Evolutionary conservation across 2,888 invertebrate species (phyloP).

Genomic region (Mimumesa dahlbomi): DNA sequence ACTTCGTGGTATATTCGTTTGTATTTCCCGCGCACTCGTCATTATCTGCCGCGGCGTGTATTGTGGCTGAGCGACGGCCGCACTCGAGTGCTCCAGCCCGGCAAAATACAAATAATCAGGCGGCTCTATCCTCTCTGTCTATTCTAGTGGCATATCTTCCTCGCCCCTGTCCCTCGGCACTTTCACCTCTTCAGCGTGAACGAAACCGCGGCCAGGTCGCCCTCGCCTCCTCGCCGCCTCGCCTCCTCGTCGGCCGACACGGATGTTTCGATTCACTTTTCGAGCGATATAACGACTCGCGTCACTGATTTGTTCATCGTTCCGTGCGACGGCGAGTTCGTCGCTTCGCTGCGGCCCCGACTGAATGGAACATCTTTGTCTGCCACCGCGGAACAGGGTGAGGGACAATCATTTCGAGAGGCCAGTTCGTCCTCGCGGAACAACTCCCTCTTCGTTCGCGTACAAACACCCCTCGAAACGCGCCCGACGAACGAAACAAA

Average conservation of each 20-base stretch:
- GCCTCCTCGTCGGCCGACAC: neutral
- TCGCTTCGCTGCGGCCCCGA: constrained; percentile 35
- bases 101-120: constrained; percentile 75
- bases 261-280: constrained; percentile 67
- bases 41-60: constrained; percentile 62
- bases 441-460: neutral
- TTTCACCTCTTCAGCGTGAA: constrained; percentile 33
- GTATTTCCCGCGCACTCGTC: constrained; percentile 74
- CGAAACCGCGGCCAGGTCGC: neutral
- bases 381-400: neutral
- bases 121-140: constrained; percentile 19
- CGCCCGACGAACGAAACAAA: neutral
- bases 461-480: neutral
- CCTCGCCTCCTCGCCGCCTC: no score
- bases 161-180: constrained; percentile 8
- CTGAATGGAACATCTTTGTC: constrained; percentile 37
- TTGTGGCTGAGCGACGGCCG: constrained; percentile 72
- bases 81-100: constrained; percentile 69
- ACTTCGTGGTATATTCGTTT: constrained; percentile 80
- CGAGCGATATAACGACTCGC: constrained; percentile 65
- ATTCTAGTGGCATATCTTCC: constrained; percentile 11
- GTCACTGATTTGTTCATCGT: constrained; percentile 61
- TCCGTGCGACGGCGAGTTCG: constrained; percentile 18
- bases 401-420: constrained; percentile 39
- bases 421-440: constrained; percentile 1